Evolutionary conservation across 2,797 vertebrate species (phyloP), one percentile per base, ranked within the genome.

Genomic region (Vireo griseus): DNA sequence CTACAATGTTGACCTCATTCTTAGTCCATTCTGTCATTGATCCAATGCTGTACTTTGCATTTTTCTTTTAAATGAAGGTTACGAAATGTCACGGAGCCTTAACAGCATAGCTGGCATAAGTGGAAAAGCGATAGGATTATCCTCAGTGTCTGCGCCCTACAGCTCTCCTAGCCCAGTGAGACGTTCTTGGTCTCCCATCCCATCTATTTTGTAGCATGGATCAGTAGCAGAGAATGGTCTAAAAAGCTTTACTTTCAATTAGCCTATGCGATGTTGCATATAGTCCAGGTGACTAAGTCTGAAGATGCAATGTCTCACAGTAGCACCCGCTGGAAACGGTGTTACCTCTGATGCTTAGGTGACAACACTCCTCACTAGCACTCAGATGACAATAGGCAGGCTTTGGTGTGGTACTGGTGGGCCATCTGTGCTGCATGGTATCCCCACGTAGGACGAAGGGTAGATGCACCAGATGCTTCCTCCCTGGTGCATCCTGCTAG

Each of bases 191-290:
- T 99, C 98, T 98, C 98, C 98, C 98, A 98, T 98, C 97, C 98
- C 98, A 98, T 98, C 98, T 98, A 98, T 98, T 98, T 98, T 98
- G 98, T 99, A 98, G 98, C 98, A 98, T 98, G 98, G 98, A 98
- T 98, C 98, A 97, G 98, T 98, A 98, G 98, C 98, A 98, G 98
- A 98, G 98, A 99, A 98, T 98, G 97, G 95, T 97, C 97, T 96
- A 95, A 96, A 98, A 96, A 97, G 91, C 96, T 97, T 97, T 97
- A 95, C 96, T 96, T 97, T 91, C 97, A 98, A 98, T 98, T 98
- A 98, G 97, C 97, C 98, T 98, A 98, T 96, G 94, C 89, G 90
- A 95, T 97, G 96, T 97, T 97, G 96, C 96, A 93, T 96, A 96
- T 95, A 97, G 97, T 91, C 94, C 96, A 94, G 94, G 96, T 96